Evolutionary conservation across 1,140 invertebrate species (phyloP), one percentile per base, ranked within the genome.

Genomic region (Fopius arisanus): DNA sequence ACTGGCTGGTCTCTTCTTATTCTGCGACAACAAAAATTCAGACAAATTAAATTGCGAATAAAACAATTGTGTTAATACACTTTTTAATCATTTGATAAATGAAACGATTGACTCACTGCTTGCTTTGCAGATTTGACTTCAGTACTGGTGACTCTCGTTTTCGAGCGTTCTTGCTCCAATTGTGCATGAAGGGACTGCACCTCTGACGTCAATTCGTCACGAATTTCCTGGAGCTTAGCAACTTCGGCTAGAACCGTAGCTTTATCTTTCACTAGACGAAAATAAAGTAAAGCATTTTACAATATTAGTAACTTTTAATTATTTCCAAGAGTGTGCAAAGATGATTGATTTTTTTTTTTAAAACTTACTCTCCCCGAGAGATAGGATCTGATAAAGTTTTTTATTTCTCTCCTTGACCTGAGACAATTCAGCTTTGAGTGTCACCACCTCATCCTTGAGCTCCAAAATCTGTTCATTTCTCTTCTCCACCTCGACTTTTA

Each of bases 81-180:
- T 37, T 2, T 23, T 43, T 23, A 48, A 41, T 33, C 26, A 1
- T 68, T 28, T 1, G 31, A 68, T 26, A 28, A 41, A 37, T 23
- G 2, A 19, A 31, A 3, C 9, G 7, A 9, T 19, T 1, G 41
- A 78, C 76, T 81, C 82, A 87, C 86, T 76, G 73, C 84, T 81
- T 86, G 84, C 76, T 87, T 86, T 10, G 78, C 80, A 62, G 80
- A 75, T 77, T 93, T 91, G 2, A 90, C 80, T 77, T 93, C 92
- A 72, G 84, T 33, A 78, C 86, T 90, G 48, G 91, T 86, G 40
- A 90, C 86, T 80, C 93, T 90, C 54, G 90, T 90, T 88, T 93
- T 94, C 3, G 94, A 95, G 66, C 93, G 89, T 85, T 96, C 94
- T 84, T 94, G 93, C 82, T 96, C 94, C 21, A 96, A 87, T 72